Conservation (phyloP, 2,797 vertebrate species). For the Champsocephalus gunnari region DNA sequence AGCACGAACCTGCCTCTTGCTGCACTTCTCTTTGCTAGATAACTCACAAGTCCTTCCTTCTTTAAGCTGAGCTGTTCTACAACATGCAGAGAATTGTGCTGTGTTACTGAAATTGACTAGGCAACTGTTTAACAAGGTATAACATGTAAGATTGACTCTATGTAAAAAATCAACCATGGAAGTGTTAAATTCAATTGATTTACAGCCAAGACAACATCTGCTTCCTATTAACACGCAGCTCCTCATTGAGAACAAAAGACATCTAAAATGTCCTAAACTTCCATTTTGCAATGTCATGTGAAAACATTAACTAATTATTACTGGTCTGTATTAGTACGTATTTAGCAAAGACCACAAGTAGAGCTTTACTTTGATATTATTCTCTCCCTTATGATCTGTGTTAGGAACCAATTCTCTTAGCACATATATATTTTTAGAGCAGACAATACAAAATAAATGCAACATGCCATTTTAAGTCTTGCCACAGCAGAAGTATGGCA, state of each 20-base stretch:
- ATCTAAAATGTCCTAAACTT: no score
- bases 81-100: conserved; percentile 57
- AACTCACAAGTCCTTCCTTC: conserved; percentile 51
- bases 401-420: not conserved
- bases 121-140: conserved; percentile 6
- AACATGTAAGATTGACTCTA: conserved; percentile 34
- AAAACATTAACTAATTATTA: not conserved
- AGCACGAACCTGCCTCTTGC: conserved; percentile 39
- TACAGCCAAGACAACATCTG: not conserved
- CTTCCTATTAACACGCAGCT: not conserved
- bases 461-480: conserved; percentile 2
- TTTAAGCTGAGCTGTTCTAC: conserved; percentile 66
- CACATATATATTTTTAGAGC: conserved; percentile 2
- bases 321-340: not conserved
- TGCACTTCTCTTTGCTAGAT: conserved; percentile 65
- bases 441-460: conserved; percentile 1
- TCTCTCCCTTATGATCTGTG: not conserved
- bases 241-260: not conserved
- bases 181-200: no score
- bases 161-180: not conserved
- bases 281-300: no score
- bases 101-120: conserved; percentile 25
- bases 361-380: not conserved
- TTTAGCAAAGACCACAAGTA: not conserved
- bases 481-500: not conserved